Conservation (phyloP, 2,888 invertebrate species). For the Altica lythri region DNA sequence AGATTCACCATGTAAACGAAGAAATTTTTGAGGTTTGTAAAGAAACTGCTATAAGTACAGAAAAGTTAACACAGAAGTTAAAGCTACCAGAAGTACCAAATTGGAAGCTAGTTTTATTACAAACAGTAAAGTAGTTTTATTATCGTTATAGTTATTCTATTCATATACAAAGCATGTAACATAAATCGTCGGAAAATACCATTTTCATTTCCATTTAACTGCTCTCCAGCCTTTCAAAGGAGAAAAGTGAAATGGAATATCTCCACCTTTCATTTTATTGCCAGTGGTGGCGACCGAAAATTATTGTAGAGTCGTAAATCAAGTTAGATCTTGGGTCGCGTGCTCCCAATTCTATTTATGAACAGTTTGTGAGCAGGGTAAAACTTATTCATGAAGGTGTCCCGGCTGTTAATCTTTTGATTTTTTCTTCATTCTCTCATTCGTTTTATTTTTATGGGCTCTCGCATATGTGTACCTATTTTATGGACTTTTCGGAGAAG, state of each 20-base stretch:
- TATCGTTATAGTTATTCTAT: no score
- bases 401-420: slow-evolving; percentile 19
- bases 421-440: slow-evolving; percentile 7
- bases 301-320: slow-evolving; percentile 21
- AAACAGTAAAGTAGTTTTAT: no score
- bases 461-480: slow-evolving; percentile 11
- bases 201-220: no score
- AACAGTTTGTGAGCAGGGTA: slow-evolving; percentile 21
- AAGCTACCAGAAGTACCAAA: no score
- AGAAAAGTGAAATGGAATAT: slow-evolving; percentile 1
- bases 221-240: no score
- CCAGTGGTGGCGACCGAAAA: slow-evolving; percentile 17
- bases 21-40: no score
- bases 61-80: no score
- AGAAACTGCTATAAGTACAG: no score
- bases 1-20: no score
- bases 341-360: slow-evolving; percentile 25
- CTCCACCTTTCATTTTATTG: slow-evolving; percentile 12
- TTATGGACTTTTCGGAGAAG: background rate
- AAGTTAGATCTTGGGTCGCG: slow-evolving; percentile 23
- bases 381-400: slow-evolving; percentile 23
- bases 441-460: slow-evolving; percentile 10
- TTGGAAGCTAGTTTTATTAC: no score
- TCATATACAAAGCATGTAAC: no score
- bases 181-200: no score